Evolutionary conservation across 1,140 invertebrate species (phyloP).

Genomic region (Drosophila pseudoananassae): DNA sequence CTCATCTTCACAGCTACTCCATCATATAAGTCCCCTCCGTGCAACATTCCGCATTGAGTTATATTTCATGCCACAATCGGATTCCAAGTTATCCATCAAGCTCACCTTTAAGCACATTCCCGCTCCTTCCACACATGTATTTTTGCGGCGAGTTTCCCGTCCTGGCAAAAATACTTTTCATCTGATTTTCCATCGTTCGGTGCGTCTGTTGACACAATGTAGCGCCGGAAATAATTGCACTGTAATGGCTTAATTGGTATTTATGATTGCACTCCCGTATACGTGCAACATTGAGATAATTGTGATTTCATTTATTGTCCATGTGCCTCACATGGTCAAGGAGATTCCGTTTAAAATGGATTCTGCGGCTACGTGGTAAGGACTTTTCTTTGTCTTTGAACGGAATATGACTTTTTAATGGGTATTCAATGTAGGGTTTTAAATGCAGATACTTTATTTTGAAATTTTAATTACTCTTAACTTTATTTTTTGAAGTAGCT

Average conservation of each 20-base stretch:
- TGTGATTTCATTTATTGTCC: slow-evolving; percentile 42
- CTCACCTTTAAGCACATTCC: slow-evolving; percentile 29
- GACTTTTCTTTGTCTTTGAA: neutral
- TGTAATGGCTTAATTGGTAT: slow-evolving; percentile 80
- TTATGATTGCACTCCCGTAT: slow-evolving; percentile 48
- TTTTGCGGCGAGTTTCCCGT: slow-evolving; percentile 36
- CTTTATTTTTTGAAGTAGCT: too few species aligned
- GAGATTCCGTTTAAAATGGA: slow-evolving; percentile 21
- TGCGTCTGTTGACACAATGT: slow-evolving; percentile 42
- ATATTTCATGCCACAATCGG: slow-evolving; percentile 52
- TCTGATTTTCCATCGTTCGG: slow-evolving; percentile 33
- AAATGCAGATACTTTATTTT: too few species aligned
- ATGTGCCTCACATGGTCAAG: slow-evolving; percentile 7
- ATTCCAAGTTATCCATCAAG: slow-evolving; percentile 60
- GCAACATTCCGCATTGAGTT: slow-evolving; percentile 37
- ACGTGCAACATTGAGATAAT: slow-evolving; percentile 48
- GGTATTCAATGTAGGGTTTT: neutral
- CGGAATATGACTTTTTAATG: neutral
- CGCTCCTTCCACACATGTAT: neutral
- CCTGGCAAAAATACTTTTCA: slow-evolving; percentile 35
- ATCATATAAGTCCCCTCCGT: slow-evolving; percentile 6
- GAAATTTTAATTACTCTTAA: too few species aligned
- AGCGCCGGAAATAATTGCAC: slow-evolving; percentile 58
- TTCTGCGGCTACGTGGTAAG: slow-evolving; percentile 1
- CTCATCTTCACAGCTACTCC: slow-evolving; percentile 12